phyloP scores from a whole-genome alignment of 2,888 invertebrate species.

The Pterobdella sp. region DNA sequence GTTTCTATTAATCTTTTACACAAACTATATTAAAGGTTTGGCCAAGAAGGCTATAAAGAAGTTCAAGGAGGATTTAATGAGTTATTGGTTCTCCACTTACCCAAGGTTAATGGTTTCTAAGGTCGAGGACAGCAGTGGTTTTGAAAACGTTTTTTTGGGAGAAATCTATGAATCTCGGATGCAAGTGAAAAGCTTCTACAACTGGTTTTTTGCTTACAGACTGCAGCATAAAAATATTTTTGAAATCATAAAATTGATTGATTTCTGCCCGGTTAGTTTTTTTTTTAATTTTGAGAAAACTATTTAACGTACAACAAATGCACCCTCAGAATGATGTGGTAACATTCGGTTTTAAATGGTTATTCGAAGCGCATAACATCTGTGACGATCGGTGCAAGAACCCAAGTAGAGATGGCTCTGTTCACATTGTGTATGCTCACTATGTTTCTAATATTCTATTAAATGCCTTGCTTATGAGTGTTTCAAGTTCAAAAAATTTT shows the following conservation, averaged over 20 bases:
- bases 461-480: too few relatives aligned
- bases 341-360: conserved; percentile 30
- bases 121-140: conserved; percentile 75
- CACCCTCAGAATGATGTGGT: conserved; percentile 16
- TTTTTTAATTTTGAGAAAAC: too few relatives aligned
- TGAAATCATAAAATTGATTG: background rate
- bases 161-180: conserved; percentile 70
- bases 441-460: too few relatives aligned
- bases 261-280: conserved; percentile 9
- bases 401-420: conserved; percentile 80
- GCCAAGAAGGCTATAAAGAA: background rate
- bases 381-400: conserved; percentile 56
- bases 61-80: background rate
- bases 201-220: conserved; percentile 76
- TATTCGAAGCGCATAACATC: conserved; percentile 31
- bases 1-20: too few relatives aligned
- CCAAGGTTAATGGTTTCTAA: conserved; percentile 53
- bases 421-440: conserved; percentile 78
- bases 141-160: conserved; percentile 83
- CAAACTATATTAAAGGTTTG: too few relatives aligned
- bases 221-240: conserved; percentile 58
- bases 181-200: conserved; percentile 71
- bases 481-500: too few relatives aligned
- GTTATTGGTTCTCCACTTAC: conserved; percentile 63
- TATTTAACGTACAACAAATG: too few relatives aligned